Evolutionary conservation across 2,797 vertebrate genomes (phyloP).

Genomic region (Pipistrellus kuhlii): DNA sequence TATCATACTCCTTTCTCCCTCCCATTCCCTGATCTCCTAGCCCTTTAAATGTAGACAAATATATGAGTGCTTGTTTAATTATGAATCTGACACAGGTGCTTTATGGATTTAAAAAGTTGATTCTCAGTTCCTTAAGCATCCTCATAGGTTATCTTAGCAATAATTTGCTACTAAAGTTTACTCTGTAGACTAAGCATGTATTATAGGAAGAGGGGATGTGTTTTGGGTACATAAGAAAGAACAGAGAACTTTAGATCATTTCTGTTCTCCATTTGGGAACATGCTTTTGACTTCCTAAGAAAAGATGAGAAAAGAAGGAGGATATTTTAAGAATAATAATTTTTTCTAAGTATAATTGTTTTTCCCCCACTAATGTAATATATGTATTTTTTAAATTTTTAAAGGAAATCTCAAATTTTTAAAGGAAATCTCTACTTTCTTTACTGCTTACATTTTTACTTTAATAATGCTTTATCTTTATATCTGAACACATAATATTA

Average conservation of each 20-base stretch:
- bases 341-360: constrained; percentile 42
- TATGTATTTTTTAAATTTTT: not conserved
- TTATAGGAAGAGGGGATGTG: not conserved
- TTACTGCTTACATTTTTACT: constrained; percentile 49
- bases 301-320: not conserved
- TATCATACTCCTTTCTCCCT: not conserved
- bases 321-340: not conserved
- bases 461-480: not conserved
- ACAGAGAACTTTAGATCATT: not conserved
- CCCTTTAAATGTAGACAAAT: constrained; percentile 28
- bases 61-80: not conserved
- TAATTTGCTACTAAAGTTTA: not conserved
- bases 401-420: not conserved
- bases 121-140: constrained; percentile 23
- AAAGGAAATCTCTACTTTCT: constrained; percentile 37
- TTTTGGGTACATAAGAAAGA: not conserved
- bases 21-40: not conserved
- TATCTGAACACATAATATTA: constrained; percentile 41
- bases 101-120: constrained; percentile 12
- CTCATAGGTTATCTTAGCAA: not conserved
- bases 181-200: not conserved
- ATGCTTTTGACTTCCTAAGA: not conserved
- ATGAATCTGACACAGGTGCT: not conserved
- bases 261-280: not conserved
- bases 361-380: not conserved